A percentile compares a stretch with the other conserved stretches of the same genome.
phyloP scores from a whole-genome alignment of 2,888 invertebrate genomes.

The Leptinotarsa peninsularis region DNA sequence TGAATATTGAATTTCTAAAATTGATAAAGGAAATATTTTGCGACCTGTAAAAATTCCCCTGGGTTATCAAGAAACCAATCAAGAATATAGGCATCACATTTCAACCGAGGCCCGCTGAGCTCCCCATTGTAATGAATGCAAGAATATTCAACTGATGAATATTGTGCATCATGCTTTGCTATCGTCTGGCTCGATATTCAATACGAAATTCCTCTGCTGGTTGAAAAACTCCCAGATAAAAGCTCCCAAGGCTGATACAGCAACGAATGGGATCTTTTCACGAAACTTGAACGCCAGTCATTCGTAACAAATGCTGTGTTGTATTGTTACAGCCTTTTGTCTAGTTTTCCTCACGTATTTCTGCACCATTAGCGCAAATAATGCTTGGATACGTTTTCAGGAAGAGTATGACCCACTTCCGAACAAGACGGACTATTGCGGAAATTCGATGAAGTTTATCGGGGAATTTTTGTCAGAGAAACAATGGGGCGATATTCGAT shows the following conservation, averaged over 20 bases:
- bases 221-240: slow-evolving; percentile 21
- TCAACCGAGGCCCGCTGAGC: too few species aligned
- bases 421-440: slow-evolving; percentile 16
- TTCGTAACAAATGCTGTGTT: slow-evolving; percentile 38
- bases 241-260: slow-evolving; percentile 30
- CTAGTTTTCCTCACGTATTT: slow-evolving; percentile 27
- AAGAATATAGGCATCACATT: too few species aligned
- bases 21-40: too few species aligned
- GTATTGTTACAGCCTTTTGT: slow-evolving; percentile 39
- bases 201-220: neutral
- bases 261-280: slow-evolving; percentile 33
- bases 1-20: too few species aligned
- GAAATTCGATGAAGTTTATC: slow-evolving; percentile 17
- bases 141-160: neutral
- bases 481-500: neutral
- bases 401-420: slow-evolving; percentile 30
- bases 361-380: slow-evolving; percentile 35
- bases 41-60: too few species aligned
- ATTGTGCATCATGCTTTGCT: neutral
- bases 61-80: too few species aligned
- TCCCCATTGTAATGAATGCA: neutral
- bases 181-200: slow-evolving; percentile 1
- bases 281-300: slow-evolving; percentile 37
- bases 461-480: neutral
- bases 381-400: slow-evolving; percentile 27